phyloP scores from a whole-genome alignment of 2,888 invertebrate species.

The Mamestra brassicae region DNA sequence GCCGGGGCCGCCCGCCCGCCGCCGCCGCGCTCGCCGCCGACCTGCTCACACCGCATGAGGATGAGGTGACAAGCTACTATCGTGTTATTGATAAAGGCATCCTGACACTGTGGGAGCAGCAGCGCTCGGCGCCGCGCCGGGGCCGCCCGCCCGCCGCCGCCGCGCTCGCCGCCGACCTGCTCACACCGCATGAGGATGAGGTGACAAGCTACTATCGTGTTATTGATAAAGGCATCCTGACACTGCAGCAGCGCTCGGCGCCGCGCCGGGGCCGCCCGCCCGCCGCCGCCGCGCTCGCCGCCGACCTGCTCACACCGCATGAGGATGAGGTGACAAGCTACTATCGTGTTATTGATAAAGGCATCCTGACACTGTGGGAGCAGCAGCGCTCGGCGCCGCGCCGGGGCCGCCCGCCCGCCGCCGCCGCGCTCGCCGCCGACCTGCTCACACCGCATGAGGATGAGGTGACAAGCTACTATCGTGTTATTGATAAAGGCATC shows the following conservation, averaged over 20 bases:
- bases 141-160: slow-evolving; percentile 87
- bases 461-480: too few relatives aligned
- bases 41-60: slow-evolving; percentile 92
- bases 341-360: too few relatives aligned
- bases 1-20: slow-evolving; percentile 89
- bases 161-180: slow-evolving; percentile 86
- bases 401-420: too few relatives aligned
- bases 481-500: too few relatives aligned
- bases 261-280: too few relatives aligned
- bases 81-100: slow-evolving; percentile 90
- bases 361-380: too few relatives aligned
- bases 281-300: slow-evolving; percentile 62
- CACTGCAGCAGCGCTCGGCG: slow-evolving; percentile 94
- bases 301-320: too few relatives aligned
- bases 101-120: slow-evolving; percentile 94
- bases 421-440: too few relatives aligned
- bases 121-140: slow-evolving; percentile 91
- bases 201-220: slow-evolving; percentile 61
- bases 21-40: slow-evolving; percentile 84
- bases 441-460: too few relatives aligned
- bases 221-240: slow-evolving; percentile 92
- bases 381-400: too few relatives aligned
- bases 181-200: slow-evolving; percentile 92
- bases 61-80: slow-evolving; percentile 81
- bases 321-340: too few relatives aligned